Base-by-base conservation (phyloP, 2,888 invertebrate species). In the Hemaris fuciformis region DNA sequence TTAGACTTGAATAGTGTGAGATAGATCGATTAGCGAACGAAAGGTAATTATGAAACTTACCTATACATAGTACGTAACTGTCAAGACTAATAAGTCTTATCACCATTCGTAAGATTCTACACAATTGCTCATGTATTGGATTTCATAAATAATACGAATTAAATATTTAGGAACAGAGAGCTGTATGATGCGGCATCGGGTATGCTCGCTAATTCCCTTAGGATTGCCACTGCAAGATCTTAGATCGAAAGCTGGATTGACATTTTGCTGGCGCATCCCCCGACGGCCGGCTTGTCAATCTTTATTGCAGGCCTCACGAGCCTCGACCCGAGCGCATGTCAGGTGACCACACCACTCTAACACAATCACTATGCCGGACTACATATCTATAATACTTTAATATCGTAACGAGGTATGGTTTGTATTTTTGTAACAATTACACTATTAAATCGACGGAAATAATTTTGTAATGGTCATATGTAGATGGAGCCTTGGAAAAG, bases 241-340 rank as follows among this genome's bases (percentile, higher is more conserved):
- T 81, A 88, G 88, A 89, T 84, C 80, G 80, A 80, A 78, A 81
- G 79, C 77, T 76, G 80, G 85, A 89, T 89, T 89, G 89, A 87
- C 89, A 87, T 81, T 85, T 84, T 81, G 85, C 79, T 73, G 79
- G 80, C 71, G 68, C 73, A 74, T 79, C 81, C 83, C 87, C 75
- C 71, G 70, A 69, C 76, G 83, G 77, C 68, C 64, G 62, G 57
- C 76, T 69, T 74, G 90, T 90, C 91, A 89, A 88, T 90, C 89
- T 86, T 88, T 87, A 87, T 89, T 88, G 85, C 79, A 69, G 62
- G 63, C 62, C 69, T 66, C 68, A 57, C 66, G 68, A 62, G 62
- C 66, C 61, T 64, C 62, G 61, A 58, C 20, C 62, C 67, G 71
- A 66, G 71, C 71, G 69, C 76, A n/a, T 78, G 78, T 80, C 83